Conservation (phyloP, 2,113 vertebrate species). For the Myotis yumanensis region DNA sequence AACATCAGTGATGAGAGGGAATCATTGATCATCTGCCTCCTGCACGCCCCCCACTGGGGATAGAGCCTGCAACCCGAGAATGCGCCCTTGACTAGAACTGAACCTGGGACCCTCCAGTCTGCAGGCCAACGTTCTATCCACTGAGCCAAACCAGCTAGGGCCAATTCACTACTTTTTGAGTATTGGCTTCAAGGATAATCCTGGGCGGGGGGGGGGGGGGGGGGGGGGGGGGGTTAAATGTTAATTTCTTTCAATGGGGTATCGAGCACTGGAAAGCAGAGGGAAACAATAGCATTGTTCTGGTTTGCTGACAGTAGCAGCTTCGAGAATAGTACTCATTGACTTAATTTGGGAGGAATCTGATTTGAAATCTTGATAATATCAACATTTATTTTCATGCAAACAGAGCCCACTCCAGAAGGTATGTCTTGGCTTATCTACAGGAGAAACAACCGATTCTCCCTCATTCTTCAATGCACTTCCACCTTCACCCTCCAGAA, state of each 20-base stretch:
- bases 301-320: not conserved
- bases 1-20: no score
- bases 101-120: no score
- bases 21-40: no score
- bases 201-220: rapidly evolving
- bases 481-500: not conserved
- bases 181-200: not conserved
- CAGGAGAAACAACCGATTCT: not conserved
- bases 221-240: no score
- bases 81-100: no score
- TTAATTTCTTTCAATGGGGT: not conserved
- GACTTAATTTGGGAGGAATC: not conserved
- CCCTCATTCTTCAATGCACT: not conserved
- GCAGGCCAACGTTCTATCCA: no score
- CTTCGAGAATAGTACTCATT: not conserved
- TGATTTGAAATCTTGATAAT: not conserved
- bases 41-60: no score
- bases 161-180: not conserved
- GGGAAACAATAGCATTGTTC: not conserved
- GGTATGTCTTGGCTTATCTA: not conserved
- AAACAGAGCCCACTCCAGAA: not conserved
- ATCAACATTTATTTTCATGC: not conserved
- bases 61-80: no score
- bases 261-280: not conserved
- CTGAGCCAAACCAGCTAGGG: no score